Percentiles rank a stretch among this genome's conserved stretches.
Evolutionary conservation across 2,888 invertebrate species (phyloP).

Genomic region (Perizoma flavofasciatum): DNA sequence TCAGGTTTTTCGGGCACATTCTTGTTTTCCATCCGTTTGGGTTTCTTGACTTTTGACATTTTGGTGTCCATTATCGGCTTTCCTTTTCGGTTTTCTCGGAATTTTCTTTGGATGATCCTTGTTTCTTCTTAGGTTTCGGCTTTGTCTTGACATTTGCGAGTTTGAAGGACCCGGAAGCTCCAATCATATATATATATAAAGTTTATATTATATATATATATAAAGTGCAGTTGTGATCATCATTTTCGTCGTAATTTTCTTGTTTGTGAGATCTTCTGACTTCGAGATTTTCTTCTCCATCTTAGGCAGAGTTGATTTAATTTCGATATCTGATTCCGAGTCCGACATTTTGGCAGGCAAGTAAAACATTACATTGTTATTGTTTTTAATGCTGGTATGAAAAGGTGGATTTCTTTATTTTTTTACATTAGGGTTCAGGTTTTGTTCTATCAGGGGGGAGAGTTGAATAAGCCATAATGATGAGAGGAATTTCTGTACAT

Average conservation of each 20-base stretch:
- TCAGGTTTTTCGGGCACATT: not conserved
- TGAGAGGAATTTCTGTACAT: too few species aligned
- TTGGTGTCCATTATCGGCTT: not conserved
- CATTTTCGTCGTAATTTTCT: conserved; percentile 59
- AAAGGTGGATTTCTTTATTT: too few species aligned
- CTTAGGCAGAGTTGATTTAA: conserved; percentile 8
- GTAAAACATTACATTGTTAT: too few species aligned
- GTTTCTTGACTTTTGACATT: conserved; percentile 5
- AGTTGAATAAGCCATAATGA: too few species aligned
- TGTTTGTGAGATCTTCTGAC: conserved; percentile 45
- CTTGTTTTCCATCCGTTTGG: conserved; percentile 5
- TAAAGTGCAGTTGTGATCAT: conserved; percentile 67
- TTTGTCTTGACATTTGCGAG: conserved; percentile 51
- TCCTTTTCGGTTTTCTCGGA: conserved; percentile 25
- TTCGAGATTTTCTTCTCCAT: conserved; percentile 36
- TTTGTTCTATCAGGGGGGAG: too few species aligned
- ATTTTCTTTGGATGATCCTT: conserved; percentile 34
- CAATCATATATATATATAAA: too few species aligned
- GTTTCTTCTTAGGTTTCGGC: conserved; percentile 39
- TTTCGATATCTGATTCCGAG: conserved; percentile 24
- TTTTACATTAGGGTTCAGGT: too few species aligned
- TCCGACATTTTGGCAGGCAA: conserved; percentile 20
- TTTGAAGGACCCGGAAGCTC: conserved; percentile 70
- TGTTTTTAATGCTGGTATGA: too few species aligned
- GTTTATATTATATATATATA: too few species aligned